phyloP scores from a whole-genome alignment of 2,797 vertebrate genomes.

The Petrocephalus schoutedeni region DNA sequence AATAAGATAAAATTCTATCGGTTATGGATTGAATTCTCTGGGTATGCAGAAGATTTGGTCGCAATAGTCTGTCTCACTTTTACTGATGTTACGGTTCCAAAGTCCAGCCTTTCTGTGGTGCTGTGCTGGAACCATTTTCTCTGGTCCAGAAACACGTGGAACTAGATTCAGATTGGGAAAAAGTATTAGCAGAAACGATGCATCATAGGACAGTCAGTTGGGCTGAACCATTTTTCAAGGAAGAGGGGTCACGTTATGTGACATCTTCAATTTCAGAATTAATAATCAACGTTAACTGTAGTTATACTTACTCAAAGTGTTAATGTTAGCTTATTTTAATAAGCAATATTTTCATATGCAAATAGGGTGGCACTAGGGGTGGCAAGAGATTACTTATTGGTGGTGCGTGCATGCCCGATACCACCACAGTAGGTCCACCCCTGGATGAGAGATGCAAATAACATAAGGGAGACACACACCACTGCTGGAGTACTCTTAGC shows the following conservation, averaged over 20 bases:
- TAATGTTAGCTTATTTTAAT: not conserved
- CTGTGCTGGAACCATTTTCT: no score
- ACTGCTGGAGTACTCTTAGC: not conserved
- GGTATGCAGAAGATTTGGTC: no score
- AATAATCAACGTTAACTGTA: not conserved
- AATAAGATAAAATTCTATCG: no score
- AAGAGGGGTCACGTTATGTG: not conserved
- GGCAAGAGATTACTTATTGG: not conserved
- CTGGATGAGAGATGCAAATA: not conserved
- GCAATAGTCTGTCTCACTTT: no score
- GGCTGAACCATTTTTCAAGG: not conserved
- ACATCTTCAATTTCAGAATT: not conserved
- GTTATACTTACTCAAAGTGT: not conserved
- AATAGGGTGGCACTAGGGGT: not conserved
- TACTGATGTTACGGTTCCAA: no score
- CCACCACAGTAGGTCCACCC: not conserved
- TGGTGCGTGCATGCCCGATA: no score
- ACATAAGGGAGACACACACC: not conserved
- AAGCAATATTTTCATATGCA: not conserved
- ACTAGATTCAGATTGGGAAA: no score
- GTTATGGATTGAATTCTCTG: no score
- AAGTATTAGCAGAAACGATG: no score
- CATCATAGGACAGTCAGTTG: no score
- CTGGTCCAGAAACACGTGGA: no score
- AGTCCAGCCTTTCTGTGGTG: no score